A percentile compares a stretch with the other conserved stretches of the same genome.
phyloP scores from a whole-genome alignment of 2,888 invertebrate genomes.

The Chymomyza caudatula region DNA sequence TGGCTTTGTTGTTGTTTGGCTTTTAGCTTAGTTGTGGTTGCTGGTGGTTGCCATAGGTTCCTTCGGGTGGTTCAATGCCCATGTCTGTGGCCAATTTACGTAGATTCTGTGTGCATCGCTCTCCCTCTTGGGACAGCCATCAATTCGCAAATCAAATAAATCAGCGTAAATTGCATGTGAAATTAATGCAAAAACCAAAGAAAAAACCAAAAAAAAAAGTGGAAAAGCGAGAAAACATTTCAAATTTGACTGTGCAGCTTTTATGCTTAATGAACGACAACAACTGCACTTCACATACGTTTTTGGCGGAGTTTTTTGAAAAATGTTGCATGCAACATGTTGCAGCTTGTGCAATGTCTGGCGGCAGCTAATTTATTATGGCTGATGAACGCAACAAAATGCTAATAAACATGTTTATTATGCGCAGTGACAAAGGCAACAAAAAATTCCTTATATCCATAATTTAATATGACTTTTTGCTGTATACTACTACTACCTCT shows the following conservation, averaged over 20 bases:
- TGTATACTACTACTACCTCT: too few relatives aligned
- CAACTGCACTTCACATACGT: too few relatives aligned
- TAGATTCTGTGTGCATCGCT: constrained; percentile 8
- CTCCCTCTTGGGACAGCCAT: neutral
- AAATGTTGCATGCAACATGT: constrained; percentile 68
- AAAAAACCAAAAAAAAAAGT: neutral
- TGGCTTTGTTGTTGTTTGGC: neutral
- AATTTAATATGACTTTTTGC: constrained; percentile 46
- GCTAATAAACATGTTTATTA: constrained; percentile 72
- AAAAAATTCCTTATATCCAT: constrained; percentile 50
- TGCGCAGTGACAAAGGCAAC: constrained; percentile 29
- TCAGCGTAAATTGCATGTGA: constrained; percentile 74
- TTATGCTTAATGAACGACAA: neutral
- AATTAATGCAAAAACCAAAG: constrained; percentile 60
- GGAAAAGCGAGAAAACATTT: neutral
- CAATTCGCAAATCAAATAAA: constrained; percentile 70
- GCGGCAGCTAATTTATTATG: constrained; percentile 65
- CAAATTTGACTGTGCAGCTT: neutral
- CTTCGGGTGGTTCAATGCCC: constrained; percentile 18
- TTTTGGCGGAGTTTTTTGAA: constrained; percentile 34
- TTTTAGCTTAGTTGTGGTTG: neutral
- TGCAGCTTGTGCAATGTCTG: constrained; percentile 57
- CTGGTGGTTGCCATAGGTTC: neutral
- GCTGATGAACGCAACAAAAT: constrained; percentile 42
- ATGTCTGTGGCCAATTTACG: constrained; percentile 58